These are phyloP conservation scores for Nebria ingens DNA, from an alignment of 1,140 invertebrate genomes.

Conservation along the genomic window DNA sequence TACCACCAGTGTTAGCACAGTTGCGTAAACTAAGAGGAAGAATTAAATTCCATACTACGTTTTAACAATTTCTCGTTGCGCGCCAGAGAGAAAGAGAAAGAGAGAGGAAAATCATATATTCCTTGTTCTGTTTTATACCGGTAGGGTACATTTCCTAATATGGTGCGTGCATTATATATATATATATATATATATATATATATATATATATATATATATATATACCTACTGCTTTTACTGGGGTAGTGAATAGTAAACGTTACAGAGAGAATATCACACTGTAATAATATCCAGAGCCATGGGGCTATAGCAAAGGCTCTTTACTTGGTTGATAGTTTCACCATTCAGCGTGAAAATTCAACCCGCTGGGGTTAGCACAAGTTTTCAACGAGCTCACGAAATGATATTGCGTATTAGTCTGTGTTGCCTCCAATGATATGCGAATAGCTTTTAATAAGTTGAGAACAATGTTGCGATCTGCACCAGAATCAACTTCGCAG, in stretches of 20 bases:
- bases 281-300: not conserved
- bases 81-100: too few species aligned
- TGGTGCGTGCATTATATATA: not conserved
- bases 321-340: not conserved
- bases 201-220: too few species aligned
- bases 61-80: not conserved
- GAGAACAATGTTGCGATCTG: too few species aligned
- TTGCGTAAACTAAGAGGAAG: not conserved
- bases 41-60: not conserved
- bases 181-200: too few species aligned
- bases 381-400: not conserved
- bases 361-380: not conserved
- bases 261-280: not conserved
- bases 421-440: not conserved
- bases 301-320: too few species aligned
- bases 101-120: too few species aligned
- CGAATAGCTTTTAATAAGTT: not conserved
- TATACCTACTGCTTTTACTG: not conserved
- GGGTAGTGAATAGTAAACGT: not conserved
- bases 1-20: too few species aligned
- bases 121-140: too few species aligned
- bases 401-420: not conserved
- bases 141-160: too few species aligned
- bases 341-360: not conserved
- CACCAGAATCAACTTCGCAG: too few species aligned